These are phyloP conservation scores for Percopsis transmontana DNA, from an alignment of 2,113 vertebrate species.

Conservation along the genomic window DNA sequence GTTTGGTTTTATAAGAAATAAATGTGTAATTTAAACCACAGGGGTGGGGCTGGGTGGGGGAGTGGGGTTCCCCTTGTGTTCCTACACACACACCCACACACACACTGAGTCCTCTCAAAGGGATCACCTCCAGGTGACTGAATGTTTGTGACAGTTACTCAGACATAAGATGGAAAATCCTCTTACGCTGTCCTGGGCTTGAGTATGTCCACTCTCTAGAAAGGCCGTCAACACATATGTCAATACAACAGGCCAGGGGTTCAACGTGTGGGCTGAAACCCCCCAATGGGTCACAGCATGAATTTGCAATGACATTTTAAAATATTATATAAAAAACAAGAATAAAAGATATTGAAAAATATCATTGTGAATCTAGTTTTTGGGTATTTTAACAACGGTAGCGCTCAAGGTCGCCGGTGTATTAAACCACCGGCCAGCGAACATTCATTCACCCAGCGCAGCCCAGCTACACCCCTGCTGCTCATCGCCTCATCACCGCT, in stretches of 20 bases:
- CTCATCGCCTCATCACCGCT: no score
- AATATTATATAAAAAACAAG: no score
- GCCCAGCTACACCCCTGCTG: no score
- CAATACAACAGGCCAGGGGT: slow-evolving; percentile 2
- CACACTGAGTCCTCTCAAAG: slow-evolving; percentile 5
- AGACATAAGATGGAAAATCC: slow-evolving; percentile 71
- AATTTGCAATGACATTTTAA: no score
- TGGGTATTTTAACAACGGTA: no score
- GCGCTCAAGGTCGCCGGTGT: no score
- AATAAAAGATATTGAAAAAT: no score
- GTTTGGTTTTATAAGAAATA: background rate
- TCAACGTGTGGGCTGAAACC: no score
- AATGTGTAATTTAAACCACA: background rate
- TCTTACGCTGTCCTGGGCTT: slow-evolving; percentile 47
- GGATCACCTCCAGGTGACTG: slow-evolving; percentile 67
- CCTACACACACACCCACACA: background rate
- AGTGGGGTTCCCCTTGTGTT: background rate
- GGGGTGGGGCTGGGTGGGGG: background rate
- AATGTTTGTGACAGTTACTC: slow-evolving; percentile 64
- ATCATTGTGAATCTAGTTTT: no score
- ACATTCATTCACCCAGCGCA: no score
- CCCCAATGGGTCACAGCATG: no score
- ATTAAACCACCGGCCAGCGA: no score
- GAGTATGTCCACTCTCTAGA: slow-evolving; percentile 21
- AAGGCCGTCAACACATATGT: slow-evolving; percentile 22